phyloP scores from a whole-genome alignment of 2,888 invertebrate species.

The Heteropelma amictum region DNA sequence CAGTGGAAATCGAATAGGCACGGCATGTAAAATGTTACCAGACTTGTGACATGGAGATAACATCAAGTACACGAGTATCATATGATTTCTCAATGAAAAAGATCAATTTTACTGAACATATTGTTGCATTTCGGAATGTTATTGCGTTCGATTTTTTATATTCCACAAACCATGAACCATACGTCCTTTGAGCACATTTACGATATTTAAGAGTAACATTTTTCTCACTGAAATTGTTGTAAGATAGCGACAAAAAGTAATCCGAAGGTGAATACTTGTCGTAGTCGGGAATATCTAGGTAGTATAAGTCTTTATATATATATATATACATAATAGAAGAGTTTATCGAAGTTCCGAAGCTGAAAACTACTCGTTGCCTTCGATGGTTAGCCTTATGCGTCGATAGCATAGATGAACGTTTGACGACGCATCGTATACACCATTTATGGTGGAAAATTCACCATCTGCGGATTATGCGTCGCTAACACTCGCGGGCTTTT shows the following conservation, averaged over 20 bases:
- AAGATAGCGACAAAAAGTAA: slow-evolving; percentile 42
- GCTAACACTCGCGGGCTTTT: slow-evolving; percentile 42
- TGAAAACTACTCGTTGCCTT: slow-evolving; percentile 48
- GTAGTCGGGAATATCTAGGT: slow-evolving; percentile 11
- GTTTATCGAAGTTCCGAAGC: slow-evolving; percentile 17
- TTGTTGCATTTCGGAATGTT: no score
- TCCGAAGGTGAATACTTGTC: slow-evolving; percentile 51
- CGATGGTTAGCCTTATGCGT: slow-evolving; percentile 24
- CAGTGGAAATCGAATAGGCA: no score
- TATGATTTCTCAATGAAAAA: no score
- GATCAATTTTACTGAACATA: no score
- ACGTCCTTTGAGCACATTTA: not conserved
- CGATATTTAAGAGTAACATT: slow-evolving; percentile 22
- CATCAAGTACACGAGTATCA: no score
- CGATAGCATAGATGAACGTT: slow-evolving; percentile 11
- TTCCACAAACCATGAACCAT: not conserved
- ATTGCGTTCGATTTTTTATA: no score
- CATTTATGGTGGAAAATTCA: slow-evolving; percentile 72
- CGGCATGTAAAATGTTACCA: no score
- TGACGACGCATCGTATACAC: slow-evolving; percentile 65
- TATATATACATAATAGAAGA: not conserved
- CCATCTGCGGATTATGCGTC: slow-evolving; percentile 59
- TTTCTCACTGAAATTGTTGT: slow-evolving; percentile 7
- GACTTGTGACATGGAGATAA: no score
- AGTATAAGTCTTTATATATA: not conserved